These are phyloP conservation scores for Liasis olivaceus DNA, from an alignment of 2,797 vertebrate species.

Conservation along the genomic window DNA sequence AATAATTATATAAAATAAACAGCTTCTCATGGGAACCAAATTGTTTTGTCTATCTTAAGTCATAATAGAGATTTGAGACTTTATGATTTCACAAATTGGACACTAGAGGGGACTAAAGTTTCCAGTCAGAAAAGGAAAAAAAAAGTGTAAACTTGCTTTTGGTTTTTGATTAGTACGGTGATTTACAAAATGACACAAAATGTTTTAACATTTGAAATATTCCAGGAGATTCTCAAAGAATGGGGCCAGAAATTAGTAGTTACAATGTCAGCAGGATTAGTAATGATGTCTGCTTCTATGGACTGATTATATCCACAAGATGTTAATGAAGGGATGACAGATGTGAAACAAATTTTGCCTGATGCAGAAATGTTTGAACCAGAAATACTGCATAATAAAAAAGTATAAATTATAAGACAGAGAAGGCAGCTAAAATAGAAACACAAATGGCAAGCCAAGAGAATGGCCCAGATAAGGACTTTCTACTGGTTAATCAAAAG, in stretches of 20 bases:
- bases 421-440: not conserved
- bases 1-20: too few relatives aligned
- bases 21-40: too few relatives aligned
- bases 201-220: not conserved
- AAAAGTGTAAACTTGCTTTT: not conserved
- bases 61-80: too few relatives aligned
- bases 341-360: not conserved
- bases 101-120: too few relatives aligned
- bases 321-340: not conserved
- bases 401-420: not conserved
- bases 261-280: not conserved
- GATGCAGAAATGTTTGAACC: not conserved
- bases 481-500: not conserved
- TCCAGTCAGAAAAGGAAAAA: too few relatives aligned
- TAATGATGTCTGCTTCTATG: not conserved
- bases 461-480: not conserved
- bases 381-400: not conserved
- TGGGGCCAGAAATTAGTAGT: not conserved
- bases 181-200: not conserved
- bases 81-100: too few relatives aligned
- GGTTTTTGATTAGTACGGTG: not conserved
- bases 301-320: not conserved
- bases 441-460: not conserved
- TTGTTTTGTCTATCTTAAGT: too few relatives aligned
- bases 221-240: not conserved